A percentile compares a stretch with the other conserved stretches of the same genome.
These are phyloP conservation scores for Eupithecia tripunctaria DNA, from an alignment of 2,888 invertebrate species.

Conservation along the genomic window DNA sequence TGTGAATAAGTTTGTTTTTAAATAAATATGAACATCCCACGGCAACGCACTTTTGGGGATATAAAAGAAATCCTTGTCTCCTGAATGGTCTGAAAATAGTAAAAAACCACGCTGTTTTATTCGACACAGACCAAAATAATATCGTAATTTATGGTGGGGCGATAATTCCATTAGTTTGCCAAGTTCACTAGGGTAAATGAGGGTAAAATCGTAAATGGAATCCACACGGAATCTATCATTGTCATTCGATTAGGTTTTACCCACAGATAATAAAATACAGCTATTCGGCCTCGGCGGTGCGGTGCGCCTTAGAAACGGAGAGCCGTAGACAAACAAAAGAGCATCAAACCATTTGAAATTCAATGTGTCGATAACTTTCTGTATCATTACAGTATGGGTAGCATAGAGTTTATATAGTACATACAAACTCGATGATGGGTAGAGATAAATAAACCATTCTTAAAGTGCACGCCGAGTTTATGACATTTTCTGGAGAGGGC, in stretches of 20 bases:
- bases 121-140: neutral
- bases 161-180: neutral
- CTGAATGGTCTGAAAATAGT: neutral
- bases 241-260: neutral
- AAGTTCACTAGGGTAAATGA: neutral
- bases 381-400: no score
- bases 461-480: no score
- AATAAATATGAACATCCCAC: no score
- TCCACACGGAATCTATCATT: neutral
- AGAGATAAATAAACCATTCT: no score
- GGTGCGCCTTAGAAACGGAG: neutral
- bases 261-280: neutral
- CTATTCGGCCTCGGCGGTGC: neutral
- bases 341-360: neutral
- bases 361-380: no score
- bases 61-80: no score
- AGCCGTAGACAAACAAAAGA: neutral
- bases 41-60: no score
- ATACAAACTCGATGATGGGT: no score
- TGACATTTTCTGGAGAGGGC: no score
- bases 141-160: neutral
- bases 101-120: neutral
- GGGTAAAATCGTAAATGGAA: neutral
- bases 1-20: no score
- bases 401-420: no score